These are phyloP conservation scores for Venustaconcha ellipsiformis DNA, from an alignment of 1,140 invertebrate genomes.

Conservation along the genomic window DNA sequence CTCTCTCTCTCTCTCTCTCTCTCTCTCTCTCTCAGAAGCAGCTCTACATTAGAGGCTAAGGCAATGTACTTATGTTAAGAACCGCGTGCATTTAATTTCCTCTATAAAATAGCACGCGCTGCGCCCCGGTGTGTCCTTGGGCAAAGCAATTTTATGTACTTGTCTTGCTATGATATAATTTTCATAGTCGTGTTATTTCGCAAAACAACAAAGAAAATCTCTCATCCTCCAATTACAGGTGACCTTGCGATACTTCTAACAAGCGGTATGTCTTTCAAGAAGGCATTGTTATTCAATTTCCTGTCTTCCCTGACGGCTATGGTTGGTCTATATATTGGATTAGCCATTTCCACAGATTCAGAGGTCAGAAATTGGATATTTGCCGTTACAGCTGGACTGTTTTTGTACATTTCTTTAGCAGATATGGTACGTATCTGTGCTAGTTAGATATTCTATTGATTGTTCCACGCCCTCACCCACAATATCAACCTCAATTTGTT, in stretches of 20 bases:
- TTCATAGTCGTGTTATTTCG: too few species aligned
- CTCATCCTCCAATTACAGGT: slow-evolving; percentile 70
- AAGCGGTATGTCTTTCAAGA: slow-evolving; percentile 78
- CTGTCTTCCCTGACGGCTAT: slow-evolving; percentile 77
- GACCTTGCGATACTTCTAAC: slow-evolving; percentile 94
- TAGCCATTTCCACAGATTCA: slow-evolving; percentile 60
- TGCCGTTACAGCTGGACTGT: slow-evolving; percentile 74
- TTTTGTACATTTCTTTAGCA: slow-evolving; percentile 46
- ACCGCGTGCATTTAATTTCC: too few species aligned
- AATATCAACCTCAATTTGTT: background rate
- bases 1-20: too few species aligned
- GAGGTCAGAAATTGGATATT: slow-evolving; percentile 72
- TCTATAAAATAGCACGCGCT: too few species aligned
- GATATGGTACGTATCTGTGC: slow-evolving; percentile 35
- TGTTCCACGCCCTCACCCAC: background rate
- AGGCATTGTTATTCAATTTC: slow-evolving; percentile 78
- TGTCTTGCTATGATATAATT: too few species aligned
- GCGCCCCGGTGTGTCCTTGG: too few species aligned
- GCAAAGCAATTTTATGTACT: too few species aligned
- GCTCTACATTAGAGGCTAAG: too few species aligned
- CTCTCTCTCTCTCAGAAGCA: too few species aligned
- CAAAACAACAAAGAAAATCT: too few species aligned
- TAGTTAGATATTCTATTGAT: background rate
- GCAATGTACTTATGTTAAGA: too few species aligned
- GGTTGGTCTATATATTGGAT: slow-evolving; percentile 75